Percentiles rank a stretch among this genome's conserved stretches.
Evolutionary conservation across 2,797 vertebrate genomes (phyloP).

Genomic region (Ctenopoma kingsleyae): DNA sequence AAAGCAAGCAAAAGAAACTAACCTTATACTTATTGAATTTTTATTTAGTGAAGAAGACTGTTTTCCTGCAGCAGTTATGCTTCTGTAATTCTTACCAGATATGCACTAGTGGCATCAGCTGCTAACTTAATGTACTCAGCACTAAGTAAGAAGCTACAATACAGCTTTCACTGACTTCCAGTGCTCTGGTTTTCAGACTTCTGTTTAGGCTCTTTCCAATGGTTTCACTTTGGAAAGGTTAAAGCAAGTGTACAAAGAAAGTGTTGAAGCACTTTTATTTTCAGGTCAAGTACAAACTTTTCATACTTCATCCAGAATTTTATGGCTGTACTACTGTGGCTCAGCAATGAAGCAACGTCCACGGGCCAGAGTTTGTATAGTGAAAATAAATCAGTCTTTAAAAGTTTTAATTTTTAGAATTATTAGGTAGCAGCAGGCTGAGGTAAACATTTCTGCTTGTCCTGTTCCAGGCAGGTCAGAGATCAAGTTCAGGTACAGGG

Average conservation of each 20-base stretch:
- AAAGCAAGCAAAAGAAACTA: background rate
- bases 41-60: no score
- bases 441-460: conserved; percentile 13
- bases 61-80: conserved; percentile 1
- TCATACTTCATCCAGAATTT: conserved; percentile 68
- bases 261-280: conserved; percentile 25
- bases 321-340: conserved; percentile 56
- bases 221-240: conserved; percentile 28
- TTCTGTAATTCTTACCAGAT: conserved; percentile 3
- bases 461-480: conserved; percentile 1
- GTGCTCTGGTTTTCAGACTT: conserved; percentile 6
- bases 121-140: background rate
- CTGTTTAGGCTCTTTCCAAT: conserved; percentile 17
- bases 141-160: background rate
- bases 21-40: background rate
- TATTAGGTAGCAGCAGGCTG: background rate
- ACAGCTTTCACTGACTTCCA: conserved; percentile 25
- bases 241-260: conserved; percentile 54
- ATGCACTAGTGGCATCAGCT: conserved; percentile 4
- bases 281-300: conserved; percentile 72
- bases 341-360: conserved; percentile 41
- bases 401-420: conserved; percentile 5
- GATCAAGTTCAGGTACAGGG: no score
- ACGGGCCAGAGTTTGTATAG: conserved; percentile 38
- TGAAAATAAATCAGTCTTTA: conserved; percentile 58